Percentiles rank a stretch among this genome's conserved stretches.
Conservation (phyloP, 2,113 vertebrate species). For the Dasyurus viverrinus region DNA sequence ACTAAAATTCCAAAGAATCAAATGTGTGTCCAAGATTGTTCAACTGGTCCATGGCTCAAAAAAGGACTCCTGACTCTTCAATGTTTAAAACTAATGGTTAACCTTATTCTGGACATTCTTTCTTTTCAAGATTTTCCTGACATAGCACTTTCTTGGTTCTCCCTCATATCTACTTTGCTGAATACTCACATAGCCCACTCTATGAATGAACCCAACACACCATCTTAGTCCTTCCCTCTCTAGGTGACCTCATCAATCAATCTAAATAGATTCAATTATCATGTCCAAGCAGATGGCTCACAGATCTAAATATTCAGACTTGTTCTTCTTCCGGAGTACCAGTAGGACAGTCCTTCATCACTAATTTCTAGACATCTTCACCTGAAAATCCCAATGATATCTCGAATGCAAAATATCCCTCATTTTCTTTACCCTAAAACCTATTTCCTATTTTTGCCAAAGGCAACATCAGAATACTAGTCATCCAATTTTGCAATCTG, state of each 20-base stretch:
- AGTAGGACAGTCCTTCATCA: not conserved
- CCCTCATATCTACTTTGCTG: not conserved
- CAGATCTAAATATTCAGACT: not conserved
- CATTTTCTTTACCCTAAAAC: not conserved
- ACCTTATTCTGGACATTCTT: not conserved
- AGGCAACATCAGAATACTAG: not conserved
- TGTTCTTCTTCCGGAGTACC: not conserved
- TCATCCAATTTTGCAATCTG: not conserved
- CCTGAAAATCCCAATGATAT: not conserved
- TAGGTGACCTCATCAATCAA: not conserved
- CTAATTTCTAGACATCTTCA: not conserved
- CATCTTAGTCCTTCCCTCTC: not conserved
- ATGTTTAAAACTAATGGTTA: not conserved
- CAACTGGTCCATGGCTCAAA: not conserved
- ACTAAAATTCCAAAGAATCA: not conserved
- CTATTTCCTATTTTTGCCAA: not conserved
- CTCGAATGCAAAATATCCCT: not conserved
- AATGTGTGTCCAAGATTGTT: not conserved
- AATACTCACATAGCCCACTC: not conserved
- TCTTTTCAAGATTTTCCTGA: not conserved
- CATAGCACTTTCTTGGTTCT: not conserved
- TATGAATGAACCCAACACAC: not conserved
- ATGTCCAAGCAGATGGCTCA: not conserved
- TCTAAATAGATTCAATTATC: not conserved
- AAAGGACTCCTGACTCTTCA: not conserved